These are phyloP conservation scores for Magallana ariakensis DNA, from an alignment of 1,140 invertebrate genomes.

Conservation along the genomic window DNA sequence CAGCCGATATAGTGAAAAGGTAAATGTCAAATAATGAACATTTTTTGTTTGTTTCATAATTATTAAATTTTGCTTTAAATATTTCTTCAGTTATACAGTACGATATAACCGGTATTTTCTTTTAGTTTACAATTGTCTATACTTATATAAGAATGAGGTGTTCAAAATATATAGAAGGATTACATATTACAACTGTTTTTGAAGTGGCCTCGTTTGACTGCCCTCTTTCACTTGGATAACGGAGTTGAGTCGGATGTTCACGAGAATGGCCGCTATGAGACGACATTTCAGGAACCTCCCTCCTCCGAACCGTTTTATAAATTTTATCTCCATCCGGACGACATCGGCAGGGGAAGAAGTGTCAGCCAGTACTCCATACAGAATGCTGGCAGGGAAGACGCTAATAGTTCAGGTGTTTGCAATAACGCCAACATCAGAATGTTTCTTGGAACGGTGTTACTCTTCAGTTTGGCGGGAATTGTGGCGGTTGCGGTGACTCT, in stretches of 20 bases:
- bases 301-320: slow-evolving; percentile 23
- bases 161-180: no score
- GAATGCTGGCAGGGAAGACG: not conserved
- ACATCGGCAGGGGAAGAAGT: slow-evolving; percentile 26
- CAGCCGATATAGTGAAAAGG: slow-evolving; percentile 37
- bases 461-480: slow-evolving; percentile 30
- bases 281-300: not conserved
- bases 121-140: not conserved
- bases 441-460: slow-evolving; percentile 18
- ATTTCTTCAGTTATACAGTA: not conserved
- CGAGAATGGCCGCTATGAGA: not conserved
- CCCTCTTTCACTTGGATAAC: slow-evolving; percentile 25
- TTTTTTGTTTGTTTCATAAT: not conserved
- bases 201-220: slow-evolving; percentile 30
- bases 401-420: not conserved
- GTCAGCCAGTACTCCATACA: slow-evolving; percentile 14
- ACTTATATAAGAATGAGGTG: no score
- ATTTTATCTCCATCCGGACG: slow-evolving; percentile 34
- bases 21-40: not conserved
- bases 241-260: not conserved
- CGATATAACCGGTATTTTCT: not conserved
- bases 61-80: not conserved
- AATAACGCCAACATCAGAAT: not conserved
- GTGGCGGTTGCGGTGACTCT: not conserved
- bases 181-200: not conserved